Evolutionary conservation across 2,888 invertebrate species (phyloP).

Genomic region (Melolontha melolontha): DNA sequence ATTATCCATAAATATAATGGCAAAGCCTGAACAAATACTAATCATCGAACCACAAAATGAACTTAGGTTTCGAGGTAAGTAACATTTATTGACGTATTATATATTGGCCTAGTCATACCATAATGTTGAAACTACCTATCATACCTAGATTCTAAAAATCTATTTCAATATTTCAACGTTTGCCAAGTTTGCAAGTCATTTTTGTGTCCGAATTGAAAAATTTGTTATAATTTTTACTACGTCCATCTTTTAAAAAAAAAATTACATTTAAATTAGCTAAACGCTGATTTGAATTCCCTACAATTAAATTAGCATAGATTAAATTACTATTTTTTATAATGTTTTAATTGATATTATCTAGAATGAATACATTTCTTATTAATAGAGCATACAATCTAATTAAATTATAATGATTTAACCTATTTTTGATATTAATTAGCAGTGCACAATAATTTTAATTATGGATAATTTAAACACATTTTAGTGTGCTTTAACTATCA

Average conservation of each 20-base stretch:
- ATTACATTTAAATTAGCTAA: too few species aligned
- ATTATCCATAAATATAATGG: slow-evolving; percentile 67
- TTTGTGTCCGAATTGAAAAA: neutral
- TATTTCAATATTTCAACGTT: slow-evolving; percentile 32
- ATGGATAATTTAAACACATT: too few species aligned
- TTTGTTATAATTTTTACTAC: neutral
- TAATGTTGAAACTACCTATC: slow-evolving; percentile 16
- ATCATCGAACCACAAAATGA: slow-evolving; percentile 90
- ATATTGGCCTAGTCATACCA: slow-evolving; percentile 40
- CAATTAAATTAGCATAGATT: too few species aligned
- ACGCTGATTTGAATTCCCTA: too few species aligned
- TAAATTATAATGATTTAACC: too few species aligned
- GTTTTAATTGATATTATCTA: too few species aligned
- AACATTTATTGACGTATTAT: slow-evolving; percentile 56
- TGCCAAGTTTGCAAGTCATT: slow-evolving; percentile 20
- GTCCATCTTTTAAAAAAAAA: neutral
- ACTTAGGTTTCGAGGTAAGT: slow-evolving; percentile 90
- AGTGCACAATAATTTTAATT: too few species aligned
- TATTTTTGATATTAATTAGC: too few species aligned
- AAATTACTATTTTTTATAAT: too few species aligned
- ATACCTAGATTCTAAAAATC: slow-evolving; percentile 12
- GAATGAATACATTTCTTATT: too few species aligned
- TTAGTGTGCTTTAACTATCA: too few species aligned
- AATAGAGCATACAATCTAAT: too few species aligned
- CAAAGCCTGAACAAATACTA: slow-evolving; percentile 83